Conservation (phyloP, 2,888 invertebrate species). For the Leistus spinibarbis region DNA sequence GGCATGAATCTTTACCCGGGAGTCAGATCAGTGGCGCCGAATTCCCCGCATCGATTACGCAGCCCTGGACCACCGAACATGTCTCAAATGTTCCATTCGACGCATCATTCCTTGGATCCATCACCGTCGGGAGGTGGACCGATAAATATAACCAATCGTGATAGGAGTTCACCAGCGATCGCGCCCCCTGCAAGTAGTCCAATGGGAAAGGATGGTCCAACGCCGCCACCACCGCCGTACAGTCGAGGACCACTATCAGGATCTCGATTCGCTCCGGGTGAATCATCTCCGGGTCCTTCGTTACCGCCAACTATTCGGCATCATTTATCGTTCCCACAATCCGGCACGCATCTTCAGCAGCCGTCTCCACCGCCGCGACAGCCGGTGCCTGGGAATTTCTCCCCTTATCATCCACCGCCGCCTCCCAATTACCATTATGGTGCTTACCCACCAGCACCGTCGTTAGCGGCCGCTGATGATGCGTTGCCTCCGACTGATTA, state of each 20-base stretch:
- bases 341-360: slow-evolving; percentile 42
- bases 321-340: slow-evolving; percentile 43
- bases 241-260: slow-evolving; percentile 53
- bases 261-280: slow-evolving; percentile 47
- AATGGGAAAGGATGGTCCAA: slow-evolving; percentile 43
- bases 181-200: slow-evolving; percentile 41
- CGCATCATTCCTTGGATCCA: slow-evolving; percentile 61
- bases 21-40: slow-evolving; percentile 37
- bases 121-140: slow-evolving; percentile 63
- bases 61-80: slow-evolving; percentile 45
- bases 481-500: slow-evolving; percentile 53
- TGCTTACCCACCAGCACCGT: slow-evolving; percentile 55
- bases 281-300: slow-evolving; percentile 52
- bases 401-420: slow-evolving; percentile 58
- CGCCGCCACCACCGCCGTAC: slow-evolving; percentile 51
- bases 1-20: slow-evolving; percentile 49
- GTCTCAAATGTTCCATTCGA: slow-evolving; percentile 57
- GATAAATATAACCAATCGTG: slow-evolving; percentile 53
- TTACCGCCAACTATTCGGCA: slow-evolving; percentile 49
- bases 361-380: slow-evolving; percentile 55
- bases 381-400: slow-evolving; percentile 53
- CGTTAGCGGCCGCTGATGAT: slow-evolving; percentile 56
- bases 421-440: slow-evolving; percentile 59
- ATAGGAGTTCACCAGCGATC: slow-evolving; percentile 51
- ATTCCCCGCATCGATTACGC: slow-evolving; percentile 43